Evolutionary conservation across 2,888 invertebrate species (phyloP).

Genomic region (Rosalia funebris): DNA sequence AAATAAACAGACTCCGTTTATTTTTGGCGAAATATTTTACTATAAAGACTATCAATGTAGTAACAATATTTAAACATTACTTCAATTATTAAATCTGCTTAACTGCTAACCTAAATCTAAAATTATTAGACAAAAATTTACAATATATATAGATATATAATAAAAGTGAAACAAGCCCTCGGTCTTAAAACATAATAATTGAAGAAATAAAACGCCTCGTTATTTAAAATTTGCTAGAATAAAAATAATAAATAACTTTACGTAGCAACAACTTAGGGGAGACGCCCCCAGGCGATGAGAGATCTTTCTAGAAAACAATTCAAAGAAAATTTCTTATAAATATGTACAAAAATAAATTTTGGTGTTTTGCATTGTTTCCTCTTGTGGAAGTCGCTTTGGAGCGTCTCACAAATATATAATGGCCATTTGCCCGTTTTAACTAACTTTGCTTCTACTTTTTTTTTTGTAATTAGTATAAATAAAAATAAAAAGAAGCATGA

Average conservation of each 20-base stretch:
- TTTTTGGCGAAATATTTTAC: constrained; percentile 41
- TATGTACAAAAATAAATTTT: constrained; percentile 36
- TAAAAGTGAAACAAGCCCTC: constrained; percentile 18
- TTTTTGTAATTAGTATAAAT: background rate
- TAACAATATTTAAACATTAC: constrained; percentile 55
- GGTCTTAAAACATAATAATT: constrained; percentile 13
- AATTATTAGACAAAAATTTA: constrained; percentile 34
- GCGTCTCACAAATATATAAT: background rate
- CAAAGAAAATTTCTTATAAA: constrained; percentile 22
- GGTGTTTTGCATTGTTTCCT: constrained; percentile 15
- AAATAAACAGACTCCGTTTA: constrained; percentile 28
- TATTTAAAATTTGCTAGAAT: constrained; percentile 19
- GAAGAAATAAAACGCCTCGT: constrained; percentile 5
- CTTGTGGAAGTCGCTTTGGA: background rate
- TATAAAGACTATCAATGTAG: constrained; percentile 55
- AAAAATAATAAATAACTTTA: constrained; percentile 21
- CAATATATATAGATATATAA: constrained; percentile 22
- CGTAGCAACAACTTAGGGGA: constrained; percentile 2
- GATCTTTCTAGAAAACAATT: constrained; percentile 25
- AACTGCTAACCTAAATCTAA: constrained; percentile 27
- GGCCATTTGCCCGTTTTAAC: constrained; percentile 13
- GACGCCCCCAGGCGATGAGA: constrained; percentile 11
- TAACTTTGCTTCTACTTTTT: background rate
- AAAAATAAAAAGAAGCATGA: too few relatives aligned
- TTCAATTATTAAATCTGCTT: constrained; percentile 44